Evolutionary conservation across 2,797 vertebrate species (phyloP).

Genomic region (Basileuterus tristriatus): DNA sequence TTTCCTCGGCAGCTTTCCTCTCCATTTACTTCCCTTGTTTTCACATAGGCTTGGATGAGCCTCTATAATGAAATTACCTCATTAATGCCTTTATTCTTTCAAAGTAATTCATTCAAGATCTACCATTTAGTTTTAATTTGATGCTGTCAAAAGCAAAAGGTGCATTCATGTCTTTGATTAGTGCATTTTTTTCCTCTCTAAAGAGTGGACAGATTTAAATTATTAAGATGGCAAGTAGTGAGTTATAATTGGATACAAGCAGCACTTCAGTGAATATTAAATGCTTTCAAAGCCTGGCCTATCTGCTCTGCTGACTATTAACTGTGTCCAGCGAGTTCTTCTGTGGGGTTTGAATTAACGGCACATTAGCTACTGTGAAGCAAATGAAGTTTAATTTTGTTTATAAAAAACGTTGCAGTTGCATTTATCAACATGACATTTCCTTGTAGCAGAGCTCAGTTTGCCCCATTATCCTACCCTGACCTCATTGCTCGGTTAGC

Average conservation of each 20-base stretch:
- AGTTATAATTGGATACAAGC: conserved; percentile 99
- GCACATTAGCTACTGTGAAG: conserved; percentile 69
- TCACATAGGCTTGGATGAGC: conserved; percentile 85
- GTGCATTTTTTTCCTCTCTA: conserved; percentile 74
- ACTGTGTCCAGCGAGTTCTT: conserved; percentile 88
- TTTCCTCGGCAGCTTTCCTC: conserved; percentile 87
- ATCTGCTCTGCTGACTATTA: conserved; percentile 85
- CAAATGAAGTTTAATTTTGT: conserved; percentile 76
- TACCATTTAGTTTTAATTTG: conserved; percentile 90
- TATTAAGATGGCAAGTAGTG: conserved; percentile 92
- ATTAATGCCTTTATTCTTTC: conserved; percentile 90
- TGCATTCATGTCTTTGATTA: conserved; percentile 84
- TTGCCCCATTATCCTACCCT: conserved; percentile 50
- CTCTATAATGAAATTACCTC: conserved; percentile 97
- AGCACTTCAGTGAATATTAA: conserved; percentile 93
- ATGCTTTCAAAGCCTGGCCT: conserved; percentile 85
- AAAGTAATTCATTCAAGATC: conserved; percentile 92
- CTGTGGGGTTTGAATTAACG: conserved; percentile 75
- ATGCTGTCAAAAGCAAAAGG: conserved; percentile 84
- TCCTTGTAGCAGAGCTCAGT: conserved; percentile 46
- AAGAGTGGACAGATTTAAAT: conserved; percentile 93
- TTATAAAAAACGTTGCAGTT: conserved; percentile 65
- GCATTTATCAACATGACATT: conserved; percentile 68
- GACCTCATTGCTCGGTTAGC: conserved; percentile 45
- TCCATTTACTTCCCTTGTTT: conserved; percentile 83